phyloP scores from a whole-genome alignment of 2,797 vertebrate species.

The Enteromius anoplus region DNA sequence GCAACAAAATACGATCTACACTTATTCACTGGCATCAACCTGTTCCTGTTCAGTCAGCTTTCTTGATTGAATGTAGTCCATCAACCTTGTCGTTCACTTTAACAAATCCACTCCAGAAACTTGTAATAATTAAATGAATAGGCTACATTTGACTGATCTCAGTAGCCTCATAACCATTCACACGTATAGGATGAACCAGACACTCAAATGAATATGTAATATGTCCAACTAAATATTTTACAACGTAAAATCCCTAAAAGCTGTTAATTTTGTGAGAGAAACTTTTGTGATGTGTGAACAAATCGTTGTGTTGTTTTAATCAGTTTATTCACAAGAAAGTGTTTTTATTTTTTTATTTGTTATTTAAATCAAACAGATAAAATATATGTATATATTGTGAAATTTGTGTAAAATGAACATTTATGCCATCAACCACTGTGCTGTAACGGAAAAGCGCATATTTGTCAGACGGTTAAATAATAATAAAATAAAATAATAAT shows the following conservation, averaged over 20 bases:
- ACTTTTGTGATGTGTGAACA: too few species aligned
- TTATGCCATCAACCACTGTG: not conserved
- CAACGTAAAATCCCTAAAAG: not conserved
- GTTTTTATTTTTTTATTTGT: not conserved
- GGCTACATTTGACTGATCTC: not conserved
- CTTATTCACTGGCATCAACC: conserved; percentile 24
- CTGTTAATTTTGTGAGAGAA: not conserved
- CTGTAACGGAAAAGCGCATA: not conserved
- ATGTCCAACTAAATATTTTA: not conserved
- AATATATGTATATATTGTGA: not conserved
- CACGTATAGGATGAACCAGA: not conserved
- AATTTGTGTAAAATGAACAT: not conserved
- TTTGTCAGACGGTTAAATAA: not conserved
- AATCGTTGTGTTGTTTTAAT: not conserved
- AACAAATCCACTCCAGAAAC: not conserved
- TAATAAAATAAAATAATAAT: not conserved
- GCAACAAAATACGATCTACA: conserved; percentile 1
- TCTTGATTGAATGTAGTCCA: not conserved
- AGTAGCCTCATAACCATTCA: not conserved
- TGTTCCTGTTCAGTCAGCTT: not conserved
- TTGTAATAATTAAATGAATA: conserved; percentile 2
- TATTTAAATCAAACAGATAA: not conserved
- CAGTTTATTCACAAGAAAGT: not conserved
- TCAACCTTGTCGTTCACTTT: not conserved
- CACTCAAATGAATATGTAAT: not conserved